Base-by-base conservation (phyloP, 1,140 invertebrate species). In the Pachypeltis micranthus region DNA sequence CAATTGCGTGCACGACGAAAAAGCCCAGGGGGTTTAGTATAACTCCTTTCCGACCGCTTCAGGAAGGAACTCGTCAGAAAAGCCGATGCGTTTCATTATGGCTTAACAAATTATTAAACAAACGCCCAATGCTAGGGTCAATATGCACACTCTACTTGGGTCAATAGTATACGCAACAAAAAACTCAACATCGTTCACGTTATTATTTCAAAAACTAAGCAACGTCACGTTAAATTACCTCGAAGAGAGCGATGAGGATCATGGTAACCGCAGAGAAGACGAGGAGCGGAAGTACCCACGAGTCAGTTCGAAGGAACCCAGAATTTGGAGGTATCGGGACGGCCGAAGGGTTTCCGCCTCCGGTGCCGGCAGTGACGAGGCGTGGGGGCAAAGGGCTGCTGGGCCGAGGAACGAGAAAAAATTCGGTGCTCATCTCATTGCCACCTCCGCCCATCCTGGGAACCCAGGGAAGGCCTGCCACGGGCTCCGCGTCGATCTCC, bases 201-300 rank as follows among this genome's bases (percentile, higher is more conserved):
- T n/a, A n/a, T n/a, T n/a, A n/a, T n/a, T n/a, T n/a, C n/a, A n/a
- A n/a, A n/a, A n/a, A n/a, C n/a, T n/a, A n/a, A n/a, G n/a, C n/a
- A n/a, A n/a, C n/a, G n/a, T n/a, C n/a, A n/a, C n/a, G n/a, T n/a
- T n/a, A n/a, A n/a, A n/a, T n/a, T n/a, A 71, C 70, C 69, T 71
- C 70, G 56, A 71, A 71, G 1, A 69, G 44, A 21, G 67, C 63
- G 26, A 71, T 71, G 58, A 71, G 63, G 19, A 68, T 63, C 70
- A 71, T 71, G 59, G 68, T 71, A 31, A 71, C 63, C 24, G 67
- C 62, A 1, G 70, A 71, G 29, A 71, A 64, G n/a, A 71, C 61
- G 16, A 71, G 64, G 14, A 71, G 66, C 27, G 70, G 70, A 7
- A 65, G 29, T 1, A 71, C 70, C 70, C 70, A 71, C 34, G 66